Percentiles rank a stretch among this genome's conserved stretches.
phyloP scores from a whole-genome alignment of 2,888 invertebrate species.

The Nomada ruficornis region DNA sequence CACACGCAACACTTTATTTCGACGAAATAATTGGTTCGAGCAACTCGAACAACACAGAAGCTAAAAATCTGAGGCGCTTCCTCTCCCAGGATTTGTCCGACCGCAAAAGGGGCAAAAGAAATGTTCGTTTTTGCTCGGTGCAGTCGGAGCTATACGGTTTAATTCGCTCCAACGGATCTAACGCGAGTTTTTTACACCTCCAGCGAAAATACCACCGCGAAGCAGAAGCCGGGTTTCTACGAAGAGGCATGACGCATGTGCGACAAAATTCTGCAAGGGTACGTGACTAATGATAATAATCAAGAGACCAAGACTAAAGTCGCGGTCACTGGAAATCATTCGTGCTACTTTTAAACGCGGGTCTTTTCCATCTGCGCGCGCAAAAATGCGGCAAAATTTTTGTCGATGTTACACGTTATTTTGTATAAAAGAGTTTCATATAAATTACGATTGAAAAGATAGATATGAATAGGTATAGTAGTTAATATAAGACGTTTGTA shows the following conservation, averaged over 20 bases:
- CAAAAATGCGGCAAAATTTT: neutral
- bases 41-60: constrained; percentile 40
- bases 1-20: constrained; percentile 20
- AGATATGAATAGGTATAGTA: too few species aligned
- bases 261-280: constrained; percentile 68
- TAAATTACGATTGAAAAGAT: too few species aligned
- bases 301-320: constrained; percentile 37
- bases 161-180: constrained; percentile 72
- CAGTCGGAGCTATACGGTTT: constrained; percentile 65
- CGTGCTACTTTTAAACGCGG: constrained; percentile 12
- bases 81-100: constrained; percentile 55
- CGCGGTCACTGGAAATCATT: constrained; percentile 42
- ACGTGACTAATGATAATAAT: constrained; percentile 67
- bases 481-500: too few species aligned
- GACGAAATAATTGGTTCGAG: constrained; percentile 39
- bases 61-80: constrained; percentile 66
- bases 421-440: neutral
- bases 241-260: constrained; percentile 64
- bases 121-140: constrained; percentile 47
- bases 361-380: neutral
- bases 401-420: neutral
- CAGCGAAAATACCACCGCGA: constrained; percentile 68
- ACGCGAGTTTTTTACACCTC: constrained; percentile 64
- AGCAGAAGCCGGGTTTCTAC: constrained; percentile 54
- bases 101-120: constrained; percentile 57